phyloP scores from a whole-genome alignment of 2,888 invertebrate species.

The Plebejus melissa region DNA sequence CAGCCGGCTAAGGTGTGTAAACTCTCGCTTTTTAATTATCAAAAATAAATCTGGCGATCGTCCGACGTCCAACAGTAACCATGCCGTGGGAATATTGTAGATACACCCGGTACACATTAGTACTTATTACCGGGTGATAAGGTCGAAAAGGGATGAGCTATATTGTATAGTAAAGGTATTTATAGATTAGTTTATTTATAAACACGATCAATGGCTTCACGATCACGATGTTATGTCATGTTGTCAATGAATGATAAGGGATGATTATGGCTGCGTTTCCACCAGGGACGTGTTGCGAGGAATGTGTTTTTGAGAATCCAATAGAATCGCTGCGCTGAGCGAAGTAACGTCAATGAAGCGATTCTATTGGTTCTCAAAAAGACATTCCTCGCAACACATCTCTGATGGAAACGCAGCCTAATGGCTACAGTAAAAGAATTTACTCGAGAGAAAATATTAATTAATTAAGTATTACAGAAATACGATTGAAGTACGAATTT shows the following conservation, averaged over 20 bases:
- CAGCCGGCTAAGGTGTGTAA: slow-evolving; percentile 1
- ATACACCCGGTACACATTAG: not conserved
- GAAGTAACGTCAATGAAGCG: no score
- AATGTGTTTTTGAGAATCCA: no score
- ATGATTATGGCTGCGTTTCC: no score
- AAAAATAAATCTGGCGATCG: slow-evolving; percentile 10
- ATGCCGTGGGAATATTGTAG: not conserved
- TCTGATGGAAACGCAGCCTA: no score
- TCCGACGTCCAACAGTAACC: slow-evolving; percentile 18
- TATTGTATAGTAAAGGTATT: not conserved
- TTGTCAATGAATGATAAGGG: not conserved
- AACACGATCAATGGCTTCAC: slow-evolving; percentile 8
- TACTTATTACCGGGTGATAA: not conserved
- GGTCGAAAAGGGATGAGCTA: not conserved
- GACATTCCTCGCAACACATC: no score
- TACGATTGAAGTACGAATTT: no score
- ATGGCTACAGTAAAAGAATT: no score
- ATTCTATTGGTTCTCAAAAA: no score
- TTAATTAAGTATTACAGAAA: no score
- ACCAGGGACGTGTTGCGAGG: no score
- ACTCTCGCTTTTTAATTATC: slow-evolving; percentile 2
- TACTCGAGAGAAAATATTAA: no score
- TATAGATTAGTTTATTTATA: slow-evolving; percentile 2
- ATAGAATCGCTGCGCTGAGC: no score
- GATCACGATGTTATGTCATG: slow-evolving; percentile 14